A percentile compares a stretch with the other conserved stretches of the same genome.
phyloP scores from a whole-genome alignment of 2,888 invertebrate species.

The Mesopsocus fuscifrons region DNA sequence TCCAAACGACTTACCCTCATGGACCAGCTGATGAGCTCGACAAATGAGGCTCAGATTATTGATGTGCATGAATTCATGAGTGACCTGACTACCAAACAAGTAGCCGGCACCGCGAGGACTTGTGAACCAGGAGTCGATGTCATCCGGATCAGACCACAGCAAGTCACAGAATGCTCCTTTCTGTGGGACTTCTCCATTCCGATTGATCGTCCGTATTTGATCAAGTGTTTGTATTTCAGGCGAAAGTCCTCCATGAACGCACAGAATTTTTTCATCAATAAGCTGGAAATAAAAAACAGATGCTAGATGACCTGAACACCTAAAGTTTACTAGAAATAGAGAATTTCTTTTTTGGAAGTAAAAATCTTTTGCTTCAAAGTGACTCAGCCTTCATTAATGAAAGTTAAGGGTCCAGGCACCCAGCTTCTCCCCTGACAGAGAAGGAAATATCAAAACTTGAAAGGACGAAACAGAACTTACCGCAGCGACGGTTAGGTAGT shows the following conservation, averaged over 20 bases:
- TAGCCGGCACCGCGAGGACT: conserved; percentile 96
- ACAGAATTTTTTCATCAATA: conserved; percentile 91
- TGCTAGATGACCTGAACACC: conserved; percentile 2
- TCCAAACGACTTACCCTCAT: no score
- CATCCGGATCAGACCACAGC: conserved; percentile 98
- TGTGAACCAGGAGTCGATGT: conserved; percentile 81
- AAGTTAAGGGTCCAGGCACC: no score
- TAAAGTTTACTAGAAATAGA: neutral
- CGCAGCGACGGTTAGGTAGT: conserved; percentile 91
- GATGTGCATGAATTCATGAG: conserved; percentile 82
- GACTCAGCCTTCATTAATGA: no score
- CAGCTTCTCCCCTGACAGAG: no score
- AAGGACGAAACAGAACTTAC: no score
- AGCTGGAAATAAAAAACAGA: conserved; percentile 51
- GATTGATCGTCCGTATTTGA: conserved; percentile 85
- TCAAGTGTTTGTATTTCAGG: conserved; percentile 93
- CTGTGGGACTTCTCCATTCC: conserved; percentile 95
- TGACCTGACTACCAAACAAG: conserved; percentile 89
- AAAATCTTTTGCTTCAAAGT: no score
- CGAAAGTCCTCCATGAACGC: conserved; percentile 94
- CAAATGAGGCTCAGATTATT: conserved; percentile 89
- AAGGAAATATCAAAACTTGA: no score
- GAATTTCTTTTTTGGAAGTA: conserved; percentile 2
- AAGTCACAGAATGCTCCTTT: conserved; percentile 98
- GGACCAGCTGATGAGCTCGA: conserved; percentile 95